Evolutionary conservation across 2,888 invertebrate species (phyloP), one percentile per base, ranked within the genome.

Genomic region (Trissoscelio sp.): DNA sequence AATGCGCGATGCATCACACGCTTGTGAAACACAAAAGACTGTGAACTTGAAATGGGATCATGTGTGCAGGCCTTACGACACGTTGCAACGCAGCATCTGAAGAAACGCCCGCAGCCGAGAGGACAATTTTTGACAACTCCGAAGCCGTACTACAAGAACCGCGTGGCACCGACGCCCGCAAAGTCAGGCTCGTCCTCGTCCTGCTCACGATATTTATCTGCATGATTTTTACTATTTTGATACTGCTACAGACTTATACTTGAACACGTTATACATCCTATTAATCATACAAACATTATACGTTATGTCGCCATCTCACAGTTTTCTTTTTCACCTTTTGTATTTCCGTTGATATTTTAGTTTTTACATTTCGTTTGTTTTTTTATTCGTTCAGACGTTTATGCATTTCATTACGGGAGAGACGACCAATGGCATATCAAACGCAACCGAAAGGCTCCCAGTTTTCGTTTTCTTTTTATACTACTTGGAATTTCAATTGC

Each of bases 181-280:
- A 94, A 87, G 93, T 95, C 90, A 94, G 94, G 87, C 93, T 94
- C 89, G 93, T 95, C 91, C 94, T 95, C 92, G 94, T 95, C 90
- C 92, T 95, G 89, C 93, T 95, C 85, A 94, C 95, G 92, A 94
- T 94, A 92, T 95, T 95, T 91, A 94, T 95, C 92, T 95, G 95
- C 93, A 95, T 95, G 83, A 94, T 95, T 92, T 93, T 95, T 92
- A 94, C 95, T 91, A 94, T 95, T 91, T 93, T 95, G 89, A 93
- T 95, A 93, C 93, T 95, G 90, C 94, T 95, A 90, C 95, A 94
- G 91, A 91, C 93, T 89, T 94, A 94, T 92, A 93, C 93, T 85
- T 94, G 93, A 92, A 74, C 42, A 57, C 9, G 6, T 69, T 22
- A 62, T 42, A 67, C 39, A 24, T 66, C 31, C 46, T 28, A 57